Conservation (phyloP, 1,140 invertebrate genomes). For the Pseudomyrmex gracilis region DNA sequence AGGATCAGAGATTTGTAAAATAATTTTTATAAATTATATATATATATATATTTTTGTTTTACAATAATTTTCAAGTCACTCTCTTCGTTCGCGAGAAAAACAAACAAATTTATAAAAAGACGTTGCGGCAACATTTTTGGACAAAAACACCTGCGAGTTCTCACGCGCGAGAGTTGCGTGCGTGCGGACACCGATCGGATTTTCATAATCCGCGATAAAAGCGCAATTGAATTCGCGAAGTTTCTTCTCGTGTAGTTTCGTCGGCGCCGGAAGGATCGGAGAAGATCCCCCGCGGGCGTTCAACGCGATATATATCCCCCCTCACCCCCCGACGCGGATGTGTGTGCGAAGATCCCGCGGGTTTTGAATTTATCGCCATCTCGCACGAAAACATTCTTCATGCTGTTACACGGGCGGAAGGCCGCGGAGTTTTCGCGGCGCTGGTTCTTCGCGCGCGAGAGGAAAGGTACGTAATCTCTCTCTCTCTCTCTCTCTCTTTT, state of each 20-base stretch:
- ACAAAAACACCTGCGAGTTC: background rate
- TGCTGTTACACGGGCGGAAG: conserved; percentile 36
- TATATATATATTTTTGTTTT: too few relatives aligned
- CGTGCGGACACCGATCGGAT: background rate
- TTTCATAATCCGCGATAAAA: conserved; percentile 25
- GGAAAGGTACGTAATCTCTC: background rate
- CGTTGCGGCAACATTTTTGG: too few relatives aligned
- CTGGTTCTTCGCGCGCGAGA: background rate
- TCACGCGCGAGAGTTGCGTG: too few relatives aligned
- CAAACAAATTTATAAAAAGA: too few relatives aligned
- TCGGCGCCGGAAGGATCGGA: conserved; percentile 21
- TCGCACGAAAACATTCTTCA: conserved; percentile 37
- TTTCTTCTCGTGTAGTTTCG: conserved; percentile 9
- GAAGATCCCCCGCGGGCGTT: conserved; percentile 1
- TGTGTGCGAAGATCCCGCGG: background rate
- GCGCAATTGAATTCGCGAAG: conserved; percentile 24
- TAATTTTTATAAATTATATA: too few relatives aligned
- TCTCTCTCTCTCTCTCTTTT: too few relatives aligned
- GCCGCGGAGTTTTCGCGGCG: conserved; percentile 16
- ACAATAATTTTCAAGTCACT: too few relatives aligned
- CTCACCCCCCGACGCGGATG: background rate
- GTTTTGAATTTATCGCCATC: conserved; percentile 43
- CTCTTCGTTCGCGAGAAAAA: too few relatives aligned
- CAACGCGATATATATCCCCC: conserved; percentile 45
- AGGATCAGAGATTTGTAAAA: too few relatives aligned